Percentiles rank a stretch among this genome's conserved stretches.
phyloP scores from a whole-genome alignment of 2,888 invertebrate genomes.

The Hemistola chrysoprasaria region DNA sequence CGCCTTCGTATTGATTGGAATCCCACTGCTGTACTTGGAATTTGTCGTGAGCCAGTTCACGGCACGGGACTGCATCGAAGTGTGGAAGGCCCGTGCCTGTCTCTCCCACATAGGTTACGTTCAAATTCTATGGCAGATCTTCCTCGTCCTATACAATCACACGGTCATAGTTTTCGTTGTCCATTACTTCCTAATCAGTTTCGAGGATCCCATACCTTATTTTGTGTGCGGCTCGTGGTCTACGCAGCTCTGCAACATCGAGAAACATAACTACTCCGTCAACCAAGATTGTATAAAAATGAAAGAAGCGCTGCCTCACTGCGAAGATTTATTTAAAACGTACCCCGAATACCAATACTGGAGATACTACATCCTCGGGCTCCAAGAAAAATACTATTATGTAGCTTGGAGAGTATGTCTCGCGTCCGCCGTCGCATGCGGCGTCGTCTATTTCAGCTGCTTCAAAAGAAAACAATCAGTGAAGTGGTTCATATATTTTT shows the following conservation, averaged over 20 bases:
- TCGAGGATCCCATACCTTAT: conserved; percentile 62
- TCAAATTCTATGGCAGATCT: conserved; percentile 51
- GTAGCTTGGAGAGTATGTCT: conserved; percentile 63
- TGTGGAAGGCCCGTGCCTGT: conserved; percentile 59
- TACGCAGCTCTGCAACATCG: conserved; percentile 45
- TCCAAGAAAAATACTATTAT: conserved; percentile 20
- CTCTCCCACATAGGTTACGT: conserved; percentile 62
- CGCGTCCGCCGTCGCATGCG: conserved; percentile 48
- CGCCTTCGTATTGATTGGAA: conserved; percentile 48
- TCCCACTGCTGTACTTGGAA: conserved; percentile 69
- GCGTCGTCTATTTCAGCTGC: conserved; percentile 45
- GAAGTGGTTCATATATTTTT: conserved; percentile 39
- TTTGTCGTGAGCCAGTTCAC: conserved; percentile 65
- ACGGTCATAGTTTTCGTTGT: conserved; percentile 46
- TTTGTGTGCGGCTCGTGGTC: conserved; percentile 58
- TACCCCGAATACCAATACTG: conserved; percentile 69
- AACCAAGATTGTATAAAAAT: conserved; percentile 56
- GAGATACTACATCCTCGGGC: conserved; percentile 41
- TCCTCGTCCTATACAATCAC: conserved; percentile 48
- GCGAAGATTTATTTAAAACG: conserved; percentile 44
- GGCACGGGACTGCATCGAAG: conserved; percentile 56
- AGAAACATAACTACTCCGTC: conserved; percentile 52
- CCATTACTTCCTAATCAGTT: conserved; percentile 67
- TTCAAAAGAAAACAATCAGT: conserved; percentile 50
- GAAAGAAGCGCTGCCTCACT: conserved; percentile 37